Evolutionary conservation across 2,888 invertebrate species (phyloP), one percentile per base, ranked within the genome.

Genomic region (Dasysyrphus tricinctus): DNA sequence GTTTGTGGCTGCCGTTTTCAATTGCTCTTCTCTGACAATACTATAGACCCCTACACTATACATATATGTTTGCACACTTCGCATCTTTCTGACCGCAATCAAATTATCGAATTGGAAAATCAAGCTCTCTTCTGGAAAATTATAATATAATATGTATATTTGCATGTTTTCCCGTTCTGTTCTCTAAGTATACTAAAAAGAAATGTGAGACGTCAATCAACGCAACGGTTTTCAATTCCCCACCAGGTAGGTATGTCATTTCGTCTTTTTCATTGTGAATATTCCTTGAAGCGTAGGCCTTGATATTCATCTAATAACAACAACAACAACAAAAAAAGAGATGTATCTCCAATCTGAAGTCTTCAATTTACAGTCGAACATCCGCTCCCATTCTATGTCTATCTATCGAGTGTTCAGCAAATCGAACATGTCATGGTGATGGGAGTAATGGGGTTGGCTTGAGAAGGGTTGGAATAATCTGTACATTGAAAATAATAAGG

Each of bases 261-360:
- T 49, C 5, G 16, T 34, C 32, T 51, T 37, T 69, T 37, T 19
- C 24, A 51, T 24, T 39, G 51, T 29, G n/a, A n/a, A 54, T 29
- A 54, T 65, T 65, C 57, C 76, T 24, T 81, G 76, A 77, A 77
- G 65, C 59, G 29, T 51, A 67, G 67, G 32, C 32, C 16, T 19
- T 56, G 49, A 12, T 67, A 59, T 73, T 73, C 59, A 67, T 47
- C 59, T 59, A 77, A 82, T 24, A 61, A 24, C 24, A 34, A 49
- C 77, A 77, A 72, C 1, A 39, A 39, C 11, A 12, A 39, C 0
- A 39, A 5, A 14, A n/a, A 42, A 14, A 37, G 74, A 80, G 16
- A 57, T 80, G 69, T 75, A 77, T 70, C 67, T 73, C 39, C 47
- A 79, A 79, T 76, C 57, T 73, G 24, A 51, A 73, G 72, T 77